Base-by-base conservation (phyloP, 1,140 invertebrate genomes). In the Leptinotarsa texana region DNA sequence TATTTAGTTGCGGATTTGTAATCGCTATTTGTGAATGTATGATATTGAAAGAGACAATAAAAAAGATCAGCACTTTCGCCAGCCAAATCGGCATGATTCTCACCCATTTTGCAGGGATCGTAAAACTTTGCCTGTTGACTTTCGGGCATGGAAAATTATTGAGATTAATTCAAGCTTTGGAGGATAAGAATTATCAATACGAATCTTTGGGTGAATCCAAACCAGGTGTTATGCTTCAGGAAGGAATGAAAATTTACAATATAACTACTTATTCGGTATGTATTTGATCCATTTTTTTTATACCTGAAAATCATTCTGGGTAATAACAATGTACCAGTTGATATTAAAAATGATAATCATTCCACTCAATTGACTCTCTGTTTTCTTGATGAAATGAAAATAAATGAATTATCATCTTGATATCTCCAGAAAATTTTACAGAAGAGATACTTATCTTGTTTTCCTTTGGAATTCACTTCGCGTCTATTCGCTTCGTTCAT, bases 71-170 rank as follows among this genome's bases (percentile, higher is more conserved):
- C 21, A 71, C 49, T 21, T 62, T 79, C 15, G 48, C 76, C 3
- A 75, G 69, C 13, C 70, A 75, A 18, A 75, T 79, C 47, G 74
- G 74, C n/a, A 76, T 79, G 77, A 27, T 79, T 89, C 71, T 80
- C n/a, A 74, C 76, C 24, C 78, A 79, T 66, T 13, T 77, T 27
- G 65, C 74, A 4, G 75, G 77, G 13, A 69, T 79, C 13, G 24
- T 69, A 21, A 79, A 79, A 73, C 61, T 79, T 21, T 75, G 33
- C 11, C 72, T 79, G 4, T 47, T 79, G 51, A 22, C 74, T 48
- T 68, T 48, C 13, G 18, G 33, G n/a, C 65, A 48, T 18, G 51
- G 73, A 22, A n/a, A 21, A 21, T 48, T 79, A 13, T 57, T 66
- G 15, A 47, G 66, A 33, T 75, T 77, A 4, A 74, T 66, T 63